Percentiles rank a stretch among this genome's conserved stretches.
Conservation (phyloP, 2,888 invertebrate species). For the Drosophila neotestacea region DNA sequence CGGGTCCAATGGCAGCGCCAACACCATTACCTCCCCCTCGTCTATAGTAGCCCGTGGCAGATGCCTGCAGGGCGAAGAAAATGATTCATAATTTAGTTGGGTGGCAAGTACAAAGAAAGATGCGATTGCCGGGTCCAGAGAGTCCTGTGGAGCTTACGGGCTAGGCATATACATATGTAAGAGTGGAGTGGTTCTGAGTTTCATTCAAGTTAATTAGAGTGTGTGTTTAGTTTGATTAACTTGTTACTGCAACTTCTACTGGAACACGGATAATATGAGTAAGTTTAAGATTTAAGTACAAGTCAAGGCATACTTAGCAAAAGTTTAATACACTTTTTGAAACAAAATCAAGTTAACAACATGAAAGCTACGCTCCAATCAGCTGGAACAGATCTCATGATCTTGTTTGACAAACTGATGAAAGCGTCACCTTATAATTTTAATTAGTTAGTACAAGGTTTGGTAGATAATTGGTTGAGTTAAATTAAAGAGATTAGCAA, state of each 20-base stretch:
- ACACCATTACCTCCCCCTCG: slow-evolving; percentile 84
- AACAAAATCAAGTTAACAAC: slow-evolving; percentile 63
- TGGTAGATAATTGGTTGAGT: slow-evolving; percentile 32
- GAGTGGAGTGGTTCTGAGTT: slow-evolving; percentile 40
- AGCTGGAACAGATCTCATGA: slow-evolving; percentile 35
- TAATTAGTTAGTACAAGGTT: slow-evolving; percentile 23
- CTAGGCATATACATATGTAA: slow-evolving; percentile 23
- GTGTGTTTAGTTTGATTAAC: slow-evolving; percentile 45
- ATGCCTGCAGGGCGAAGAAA: slow-evolving; percentile 56
- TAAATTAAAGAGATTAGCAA: slow-evolving; percentile 39
- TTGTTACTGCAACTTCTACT: slow-evolving; percentile 75
- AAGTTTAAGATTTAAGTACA: slow-evolving; percentile 38
- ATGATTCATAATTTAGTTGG: slow-evolving; percentile 21
- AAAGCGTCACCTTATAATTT: slow-evolving; percentile 27
- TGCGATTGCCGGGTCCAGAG: slow-evolving; percentile 16
- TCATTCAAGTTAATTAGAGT: slow-evolving; percentile 46
- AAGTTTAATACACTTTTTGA: slow-evolving; percentile 38
- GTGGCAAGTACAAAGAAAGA: too few relatives aligned
- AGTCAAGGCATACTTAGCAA: slow-evolving; percentile 59
- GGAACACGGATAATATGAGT: slow-evolving; percentile 56
- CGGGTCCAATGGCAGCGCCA: slow-evolving; percentile 83
- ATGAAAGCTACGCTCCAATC: slow-evolving; percentile 40
- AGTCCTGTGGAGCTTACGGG: slow-evolving; percentile 23
- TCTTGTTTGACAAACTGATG: slow-evolving; percentile 38
- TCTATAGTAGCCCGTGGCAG: slow-evolving; percentile 84